Percentiles rank a stretch among this genome's conserved stretches.
Conservation (phyloP, 1,140 invertebrate genomes). For the Artemia franciscana region DNA sequence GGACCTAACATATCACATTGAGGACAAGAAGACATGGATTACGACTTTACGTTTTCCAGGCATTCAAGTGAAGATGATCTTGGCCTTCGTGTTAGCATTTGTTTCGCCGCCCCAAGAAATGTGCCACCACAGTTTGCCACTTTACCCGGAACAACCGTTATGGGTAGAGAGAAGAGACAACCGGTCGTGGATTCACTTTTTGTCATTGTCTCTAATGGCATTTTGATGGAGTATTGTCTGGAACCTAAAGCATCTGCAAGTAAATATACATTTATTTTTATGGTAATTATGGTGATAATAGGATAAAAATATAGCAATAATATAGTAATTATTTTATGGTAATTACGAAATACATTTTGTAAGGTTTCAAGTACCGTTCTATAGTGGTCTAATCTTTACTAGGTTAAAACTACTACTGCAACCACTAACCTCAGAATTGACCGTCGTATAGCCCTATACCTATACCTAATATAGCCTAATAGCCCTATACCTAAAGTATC, state of each 20-base stretch:
- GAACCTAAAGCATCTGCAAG: constrained; percentile 48
- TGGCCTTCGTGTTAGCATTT: constrained; percentile 5
- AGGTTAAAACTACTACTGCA: too few species aligned
- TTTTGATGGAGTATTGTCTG: constrained; percentile 67
- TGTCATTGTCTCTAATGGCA: constrained; percentile 65
- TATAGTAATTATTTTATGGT: too few species aligned
- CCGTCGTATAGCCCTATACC: too few species aligned
- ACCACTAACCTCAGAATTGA: too few species aligned
- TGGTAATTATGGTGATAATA: too few species aligned
- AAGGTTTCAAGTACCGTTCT: constrained; percentile 3
- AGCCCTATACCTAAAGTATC: constrained; percentile 55
- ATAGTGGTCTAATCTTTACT: too few species aligned
- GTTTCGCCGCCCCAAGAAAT: constrained; percentile 11
- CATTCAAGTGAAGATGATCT: constrained; percentile 13
- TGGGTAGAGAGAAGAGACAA: constrained; percentile 3
- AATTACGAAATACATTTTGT: too few species aligned
- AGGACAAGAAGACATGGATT: too few species aligned
- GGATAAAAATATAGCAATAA: too few species aligned
- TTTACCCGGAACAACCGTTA: constrained; percentile 5
- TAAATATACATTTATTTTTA: constrained; percentile 20
- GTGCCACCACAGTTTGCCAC: constrained; percentile 3
- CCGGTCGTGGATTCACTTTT: constrained; percentile 55
- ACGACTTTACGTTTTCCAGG: too few species aligned
- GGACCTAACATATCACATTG: too few species aligned
- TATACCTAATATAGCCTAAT: too few species aligned